Evolutionary conservation across 2,888 invertebrate species (phyloP).

Genomic region (Podabrus alpinus): DNA sequence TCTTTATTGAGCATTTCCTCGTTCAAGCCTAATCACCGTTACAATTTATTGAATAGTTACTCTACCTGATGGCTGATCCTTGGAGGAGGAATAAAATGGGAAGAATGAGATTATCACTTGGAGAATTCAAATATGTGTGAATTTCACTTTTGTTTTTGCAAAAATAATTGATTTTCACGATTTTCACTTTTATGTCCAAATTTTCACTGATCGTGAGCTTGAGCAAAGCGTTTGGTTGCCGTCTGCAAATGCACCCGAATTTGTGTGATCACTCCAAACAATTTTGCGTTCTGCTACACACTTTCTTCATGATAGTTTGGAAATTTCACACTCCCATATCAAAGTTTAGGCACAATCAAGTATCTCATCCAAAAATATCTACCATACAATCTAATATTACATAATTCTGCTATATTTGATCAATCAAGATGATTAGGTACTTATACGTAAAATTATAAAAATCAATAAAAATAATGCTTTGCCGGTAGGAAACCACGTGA

Average conservation of each 20-base stretch:
- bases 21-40: neutral
- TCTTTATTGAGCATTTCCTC: neutral
- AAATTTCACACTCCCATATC: neutral
- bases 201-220: neutral
- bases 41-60: neutral
- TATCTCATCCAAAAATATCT: neutral
- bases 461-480: conserved; percentile 23
- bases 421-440: neutral
- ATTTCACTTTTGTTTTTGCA: neutral
- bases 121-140: neutral
- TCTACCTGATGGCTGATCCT: neutral
- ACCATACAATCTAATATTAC: neutral
- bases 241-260: neutral
- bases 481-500: conserved; percentile 32
- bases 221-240: neutral
- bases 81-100: neutral
- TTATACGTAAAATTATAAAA: conserved; percentile 7
- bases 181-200: neutral
- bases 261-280: neutral
- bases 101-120: no score
- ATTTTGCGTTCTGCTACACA: neutral
- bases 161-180: neutral
- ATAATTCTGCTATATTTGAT: neutral
- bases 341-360: neutral
- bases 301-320: neutral